Evolutionary conservation across 2,113 vertebrate species (phyloP), one percentile per base, ranked within the genome.

Genomic region (Dipodomys merriami): DNA sequence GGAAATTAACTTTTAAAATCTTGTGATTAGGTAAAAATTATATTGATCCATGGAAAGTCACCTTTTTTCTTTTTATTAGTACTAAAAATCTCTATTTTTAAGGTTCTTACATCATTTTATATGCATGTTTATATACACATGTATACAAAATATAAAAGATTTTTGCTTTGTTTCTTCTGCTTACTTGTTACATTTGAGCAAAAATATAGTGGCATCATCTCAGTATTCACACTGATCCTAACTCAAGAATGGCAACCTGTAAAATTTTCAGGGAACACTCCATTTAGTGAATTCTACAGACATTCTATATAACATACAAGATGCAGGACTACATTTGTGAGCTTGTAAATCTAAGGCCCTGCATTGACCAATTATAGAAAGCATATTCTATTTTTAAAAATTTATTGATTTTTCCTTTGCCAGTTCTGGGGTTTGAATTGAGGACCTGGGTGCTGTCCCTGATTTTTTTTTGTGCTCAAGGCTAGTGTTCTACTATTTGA

Each of bases 1-100:
- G 69, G 16, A 86, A 85, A 20, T 74, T 86, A 67, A 88, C 46
- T 89, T 84, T 85, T 83, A 22, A 86, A 86, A 85, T 25, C 39
- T 60, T 35, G 2, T 49, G 2, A 44, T 74, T 79, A 88, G 23
- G 65, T 27, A 91, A 46, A 57, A 90, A 89, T 91, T 91, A 79
- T 1, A 82, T 1, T 35, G 23, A 90, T 46, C 27, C 30, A 82
- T 2, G 88, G 30, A 81, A 79, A 91, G 29, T 3, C 33, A 76
- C 12, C 64, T 64, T 60, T 76, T 35, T 77, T 9, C 7, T 0
- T 22, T 39, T 74, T 65, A 53, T 53, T 35, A 81, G n/a, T 22
- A 67, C 7, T 80, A 72, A 81, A 68, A 25, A 74, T 15, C 12
- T 16, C 53, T 49, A 57, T 10, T 76, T 87, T 73, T 39, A 96